Conservation (phyloP, 2,888 invertebrate species). For the Chaitophorus viminalis region DNA sequence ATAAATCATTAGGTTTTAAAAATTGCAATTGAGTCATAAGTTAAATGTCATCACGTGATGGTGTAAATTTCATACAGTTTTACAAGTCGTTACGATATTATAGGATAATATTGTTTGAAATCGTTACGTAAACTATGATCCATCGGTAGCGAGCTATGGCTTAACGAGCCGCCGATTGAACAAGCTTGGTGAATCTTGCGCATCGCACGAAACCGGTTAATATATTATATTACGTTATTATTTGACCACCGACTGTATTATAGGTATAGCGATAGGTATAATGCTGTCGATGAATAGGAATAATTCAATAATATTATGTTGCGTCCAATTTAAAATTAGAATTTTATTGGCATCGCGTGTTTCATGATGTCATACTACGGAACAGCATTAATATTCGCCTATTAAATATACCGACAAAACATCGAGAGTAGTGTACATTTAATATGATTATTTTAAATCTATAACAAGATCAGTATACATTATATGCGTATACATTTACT, state of each 20-base stretch:
- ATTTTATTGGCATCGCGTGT: not conserved
- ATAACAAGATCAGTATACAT: too few species aligned
- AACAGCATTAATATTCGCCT: not conserved
- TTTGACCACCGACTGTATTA: too few species aligned
- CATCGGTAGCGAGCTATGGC: too few species aligned
- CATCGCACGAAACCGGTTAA: not conserved
- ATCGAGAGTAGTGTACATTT: too few species aligned
- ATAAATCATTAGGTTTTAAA: not conserved
- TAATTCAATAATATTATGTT: too few species aligned
- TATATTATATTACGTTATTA: too few species aligned
- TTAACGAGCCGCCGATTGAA: not conserved
- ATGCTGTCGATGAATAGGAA: too few species aligned
- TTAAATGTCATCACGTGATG: not conserved
- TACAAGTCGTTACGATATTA: not conserved
- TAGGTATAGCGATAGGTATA: too few species aligned
- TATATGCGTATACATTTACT: too few species aligned
- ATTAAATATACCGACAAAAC: not conserved
- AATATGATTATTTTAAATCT: too few species aligned
- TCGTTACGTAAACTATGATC: not conserved
- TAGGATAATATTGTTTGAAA: not conserved
- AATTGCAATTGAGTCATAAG: not conserved
- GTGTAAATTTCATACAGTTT: not conserved
- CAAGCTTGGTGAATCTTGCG: not conserved
- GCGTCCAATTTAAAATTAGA: too few species aligned
- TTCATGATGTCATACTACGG: not conserved